These are phyloP conservation scores for Riparia riparia DNA, from an alignment of 2,113 vertebrate genomes.

Conservation along the genomic window DNA sequence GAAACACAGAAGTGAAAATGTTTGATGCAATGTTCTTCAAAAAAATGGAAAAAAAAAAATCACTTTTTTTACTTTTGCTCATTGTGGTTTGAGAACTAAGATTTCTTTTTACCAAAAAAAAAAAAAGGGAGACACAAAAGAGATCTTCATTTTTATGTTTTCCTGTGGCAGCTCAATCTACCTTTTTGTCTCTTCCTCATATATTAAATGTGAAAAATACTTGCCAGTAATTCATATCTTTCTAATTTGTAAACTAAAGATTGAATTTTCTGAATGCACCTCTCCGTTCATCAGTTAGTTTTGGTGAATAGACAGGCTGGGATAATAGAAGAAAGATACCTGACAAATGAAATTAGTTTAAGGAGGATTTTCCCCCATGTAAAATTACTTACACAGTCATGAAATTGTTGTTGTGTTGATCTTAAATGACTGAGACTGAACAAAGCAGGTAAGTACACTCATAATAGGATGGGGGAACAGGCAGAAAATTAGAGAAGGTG, in stretches of 20 bases:
- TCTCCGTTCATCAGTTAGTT: background rate
- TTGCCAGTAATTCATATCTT: background rate
- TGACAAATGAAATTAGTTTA: background rate
- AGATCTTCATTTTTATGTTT: conserved; percentile 49
- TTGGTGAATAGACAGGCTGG: background rate
- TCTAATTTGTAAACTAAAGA: conserved; percentile 56
- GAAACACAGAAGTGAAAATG: background rate
- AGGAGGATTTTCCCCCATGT: background rate
- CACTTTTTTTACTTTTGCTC: conserved; percentile 67
- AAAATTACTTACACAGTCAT: background rate
- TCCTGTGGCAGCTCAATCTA: conserved; percentile 40
- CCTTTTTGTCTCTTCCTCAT: conserved; percentile 67
- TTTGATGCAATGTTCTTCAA: background rate
- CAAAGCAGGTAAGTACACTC: conserved; percentile 49
- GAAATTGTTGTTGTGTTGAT: background rate
- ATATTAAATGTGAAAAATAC: conserved; percentile 64
- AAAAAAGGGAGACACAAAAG: background rate
- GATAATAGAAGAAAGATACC: background rate
- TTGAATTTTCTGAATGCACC: background rate
- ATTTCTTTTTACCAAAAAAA: conserved; percentile 34
- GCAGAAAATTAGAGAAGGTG: background rate
- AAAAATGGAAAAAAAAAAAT: background rate
- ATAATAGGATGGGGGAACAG: background rate
- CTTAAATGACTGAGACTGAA: background rate
- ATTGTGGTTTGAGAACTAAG: conserved; percentile 82